These are phyloP conservation scores for Prunella fulvescens DNA, from an alignment of 2,113 vertebrate species.

Conservation along the genomic window DNA sequence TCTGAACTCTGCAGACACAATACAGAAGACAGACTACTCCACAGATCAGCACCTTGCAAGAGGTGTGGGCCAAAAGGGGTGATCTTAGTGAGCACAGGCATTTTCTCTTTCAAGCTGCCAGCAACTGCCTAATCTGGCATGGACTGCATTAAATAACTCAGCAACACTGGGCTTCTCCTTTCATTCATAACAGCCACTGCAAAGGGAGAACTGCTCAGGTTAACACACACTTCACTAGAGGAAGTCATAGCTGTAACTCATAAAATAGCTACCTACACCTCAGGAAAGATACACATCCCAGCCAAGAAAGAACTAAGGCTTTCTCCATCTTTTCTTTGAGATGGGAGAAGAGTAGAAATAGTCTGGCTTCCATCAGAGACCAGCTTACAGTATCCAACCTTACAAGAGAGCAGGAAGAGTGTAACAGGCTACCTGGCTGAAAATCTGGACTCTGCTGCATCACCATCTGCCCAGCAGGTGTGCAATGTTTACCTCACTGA, in stretches of 20 bases:
- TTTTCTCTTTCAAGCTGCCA: background rate
- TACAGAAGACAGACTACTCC: background rate
- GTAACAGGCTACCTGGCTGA: background rate
- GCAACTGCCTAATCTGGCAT: background rate
- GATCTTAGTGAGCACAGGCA: background rate
- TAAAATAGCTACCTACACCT: background rate
- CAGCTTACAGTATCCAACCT: background rate
- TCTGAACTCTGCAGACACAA: background rate
- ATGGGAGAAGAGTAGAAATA: background rate
- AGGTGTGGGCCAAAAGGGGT: background rate
- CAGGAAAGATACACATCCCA: background rate
- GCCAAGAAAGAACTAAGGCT: background rate
- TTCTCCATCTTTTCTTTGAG: background rate
- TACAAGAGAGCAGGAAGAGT: background rate
- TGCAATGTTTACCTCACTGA: background rate
- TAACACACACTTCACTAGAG: background rate
- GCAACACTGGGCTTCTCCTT: background rate
- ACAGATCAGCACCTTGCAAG: background rate
- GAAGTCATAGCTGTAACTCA: background rate
- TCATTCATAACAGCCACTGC: background rate
- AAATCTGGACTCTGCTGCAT: background rate
- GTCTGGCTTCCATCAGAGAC: background rate
- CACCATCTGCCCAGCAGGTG: background rate
- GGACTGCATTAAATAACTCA: background rate
- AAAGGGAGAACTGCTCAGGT: background rate